These are phyloP conservation scores for Propithecus perrieri DNA, from an alignment of 2,797 vertebrate species.

Conservation along the genomic window DNA sequence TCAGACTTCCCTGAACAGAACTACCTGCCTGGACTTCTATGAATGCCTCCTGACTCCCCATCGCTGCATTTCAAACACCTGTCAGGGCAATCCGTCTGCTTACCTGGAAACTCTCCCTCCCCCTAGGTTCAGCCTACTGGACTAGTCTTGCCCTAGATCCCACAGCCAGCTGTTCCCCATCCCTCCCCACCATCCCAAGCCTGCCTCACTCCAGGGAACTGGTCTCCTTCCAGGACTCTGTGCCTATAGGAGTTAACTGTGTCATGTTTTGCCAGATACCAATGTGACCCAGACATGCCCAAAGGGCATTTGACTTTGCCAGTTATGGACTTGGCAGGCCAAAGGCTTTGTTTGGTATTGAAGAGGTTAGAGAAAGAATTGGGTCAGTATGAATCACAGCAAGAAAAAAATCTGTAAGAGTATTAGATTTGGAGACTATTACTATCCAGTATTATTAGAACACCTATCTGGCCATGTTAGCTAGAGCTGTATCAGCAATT, in stretches of 20 bases:
- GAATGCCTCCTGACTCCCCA: background rate
- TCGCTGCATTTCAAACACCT: background rate
- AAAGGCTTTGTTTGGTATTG: background rate
- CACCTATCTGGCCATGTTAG: slow-evolving; percentile 75
- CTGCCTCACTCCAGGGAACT: background rate
- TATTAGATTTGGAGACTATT: slow-evolving; percentile 80
- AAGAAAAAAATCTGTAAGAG: slow-evolving; percentile 61
- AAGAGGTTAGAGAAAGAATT: slow-evolving; percentile 77
- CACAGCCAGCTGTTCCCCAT: background rate
- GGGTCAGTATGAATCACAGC: slow-evolving; percentile 77
- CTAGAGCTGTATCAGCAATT: slow-evolving; percentile 78
- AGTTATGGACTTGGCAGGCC: background rate
- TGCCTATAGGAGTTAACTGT: background rate
- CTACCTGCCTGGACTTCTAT: background rate
- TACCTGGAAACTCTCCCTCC: background rate
- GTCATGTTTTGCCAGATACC: background rate
- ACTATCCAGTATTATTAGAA: slow-evolving; percentile 76
- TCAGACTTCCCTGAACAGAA: background rate
- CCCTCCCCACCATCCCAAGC: background rate
- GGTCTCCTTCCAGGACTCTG: background rate
- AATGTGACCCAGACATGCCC: background rate
- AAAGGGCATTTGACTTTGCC: slow-evolving; percentile 28
- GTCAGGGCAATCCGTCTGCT: background rate
- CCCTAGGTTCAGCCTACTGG: background rate
- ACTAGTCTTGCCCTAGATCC: background rate